Conservation (phyloP, 2,113 vertebrate species). For the Amblyornis subalaris region DNA sequence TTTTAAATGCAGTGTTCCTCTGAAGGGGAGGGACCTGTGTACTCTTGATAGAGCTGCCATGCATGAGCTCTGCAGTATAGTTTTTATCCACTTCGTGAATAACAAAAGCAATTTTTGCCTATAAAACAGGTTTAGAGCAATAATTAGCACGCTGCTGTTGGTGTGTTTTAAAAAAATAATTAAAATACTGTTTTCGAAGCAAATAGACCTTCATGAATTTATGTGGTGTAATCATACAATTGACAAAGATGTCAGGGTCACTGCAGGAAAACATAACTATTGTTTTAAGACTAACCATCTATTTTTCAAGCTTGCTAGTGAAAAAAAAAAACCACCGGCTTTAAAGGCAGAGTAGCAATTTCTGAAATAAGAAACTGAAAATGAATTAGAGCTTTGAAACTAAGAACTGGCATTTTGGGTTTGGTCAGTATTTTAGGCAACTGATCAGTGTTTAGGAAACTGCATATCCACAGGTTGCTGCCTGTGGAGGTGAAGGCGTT, state of each 20-base stretch:
- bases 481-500: not conserved
- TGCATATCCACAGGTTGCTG: too few species aligned
- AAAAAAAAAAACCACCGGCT: not conserved
- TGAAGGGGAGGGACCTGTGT: not conserved
- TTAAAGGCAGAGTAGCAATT: not conserved
- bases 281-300: not conserved
- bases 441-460: too few species aligned
- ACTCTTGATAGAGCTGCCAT: not conserved
- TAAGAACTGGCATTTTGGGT: not conserved
- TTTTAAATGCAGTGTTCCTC: not conserved
- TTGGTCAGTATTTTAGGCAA: not conserved
- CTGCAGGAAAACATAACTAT: not conserved
- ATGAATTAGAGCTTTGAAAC: not conserved
- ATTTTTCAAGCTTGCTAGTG: not conserved
- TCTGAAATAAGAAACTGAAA: not conserved
- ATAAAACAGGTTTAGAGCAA: not conserved
- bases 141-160: not conserved
- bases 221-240: not conserved
- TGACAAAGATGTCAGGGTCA: not conserved
- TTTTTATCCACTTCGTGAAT: not conserved
- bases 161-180: not conserved
- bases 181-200: not conserved
- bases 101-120: not conserved
- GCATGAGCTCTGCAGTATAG: not conserved
- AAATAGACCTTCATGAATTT: rapidly evolving